phyloP scores from a whole-genome alignment of 2,113 vertebrate species.

The Myrmecobius fasciatus region DNA sequence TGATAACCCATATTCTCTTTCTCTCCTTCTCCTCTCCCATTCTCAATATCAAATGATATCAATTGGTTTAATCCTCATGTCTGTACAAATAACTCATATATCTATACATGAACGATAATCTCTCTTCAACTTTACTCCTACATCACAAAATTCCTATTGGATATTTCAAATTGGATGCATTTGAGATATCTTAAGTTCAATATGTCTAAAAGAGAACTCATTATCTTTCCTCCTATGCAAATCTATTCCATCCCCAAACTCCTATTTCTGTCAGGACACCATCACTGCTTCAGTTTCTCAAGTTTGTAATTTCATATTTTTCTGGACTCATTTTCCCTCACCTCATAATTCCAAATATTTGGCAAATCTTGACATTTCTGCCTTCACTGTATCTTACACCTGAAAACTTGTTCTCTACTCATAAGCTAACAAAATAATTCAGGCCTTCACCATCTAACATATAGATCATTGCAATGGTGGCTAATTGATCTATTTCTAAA shows the following conservation, averaged over 20 bases:
- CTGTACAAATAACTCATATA: not conserved
- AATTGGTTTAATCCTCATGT: not conserved
- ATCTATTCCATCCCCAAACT: not conserved
- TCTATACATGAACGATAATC: not conserved
- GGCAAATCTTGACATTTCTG: not conserved
- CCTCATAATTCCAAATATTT: not conserved
- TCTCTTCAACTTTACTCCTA: not conserved
- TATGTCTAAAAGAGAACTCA: not conserved
- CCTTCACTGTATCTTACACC: not conserved
- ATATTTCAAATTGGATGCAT: not conserved
- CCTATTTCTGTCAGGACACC: not conserved
- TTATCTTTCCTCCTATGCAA: not conserved
- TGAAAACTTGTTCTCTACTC: not conserved
- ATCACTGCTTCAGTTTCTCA: not conserved
- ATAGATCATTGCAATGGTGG: not conserved
- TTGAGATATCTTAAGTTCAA: not conserved
- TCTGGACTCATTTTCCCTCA: not conserved
- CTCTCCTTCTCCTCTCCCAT: no score
- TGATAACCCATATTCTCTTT: not conserved
- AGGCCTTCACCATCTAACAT: not conserved
- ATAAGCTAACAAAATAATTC: not conserved
- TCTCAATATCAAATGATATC: not conserved
- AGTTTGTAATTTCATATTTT: not conserved
- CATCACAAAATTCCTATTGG: not conserved
- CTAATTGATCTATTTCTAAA: not conserved